Conservation (phyloP, 2,797 vertebrate genomes). For the Galagoides demidoff region DNA sequence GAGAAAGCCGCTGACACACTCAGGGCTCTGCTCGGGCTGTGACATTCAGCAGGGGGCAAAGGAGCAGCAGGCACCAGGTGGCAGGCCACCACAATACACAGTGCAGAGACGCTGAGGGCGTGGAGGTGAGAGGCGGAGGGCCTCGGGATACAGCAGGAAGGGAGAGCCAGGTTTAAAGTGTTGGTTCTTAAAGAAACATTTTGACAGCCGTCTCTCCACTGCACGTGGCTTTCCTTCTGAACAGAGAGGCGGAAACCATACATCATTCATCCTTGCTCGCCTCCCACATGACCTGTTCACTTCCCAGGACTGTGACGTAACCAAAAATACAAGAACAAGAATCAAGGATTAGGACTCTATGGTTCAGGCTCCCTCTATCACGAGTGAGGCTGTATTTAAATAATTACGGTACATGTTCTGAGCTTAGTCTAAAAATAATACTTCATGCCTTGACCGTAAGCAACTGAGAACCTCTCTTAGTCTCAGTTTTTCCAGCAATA, state of each 20-base stretch:
- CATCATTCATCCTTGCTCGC: too few species aligned
- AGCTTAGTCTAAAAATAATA: not conserved
- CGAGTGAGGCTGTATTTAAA: not conserved
- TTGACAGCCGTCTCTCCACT: not conserved
- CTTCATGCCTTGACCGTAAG: not conserved
- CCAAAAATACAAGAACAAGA: not conserved
- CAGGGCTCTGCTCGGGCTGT: not conserved
- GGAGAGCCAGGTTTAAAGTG: not conserved
- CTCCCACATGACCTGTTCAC: not conserved
- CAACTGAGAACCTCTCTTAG: not conserved
- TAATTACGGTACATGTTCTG: not conserved
- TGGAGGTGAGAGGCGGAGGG: not conserved
- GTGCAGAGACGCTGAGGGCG: not conserved
- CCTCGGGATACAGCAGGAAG: not conserved
- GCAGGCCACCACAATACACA: not conserved
- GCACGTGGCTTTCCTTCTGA: not conserved
- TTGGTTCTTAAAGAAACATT: not conserved
- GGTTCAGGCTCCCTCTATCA: not conserved
- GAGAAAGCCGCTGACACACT: not conserved
- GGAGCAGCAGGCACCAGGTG: not conserved
- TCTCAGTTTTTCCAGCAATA: slow-evolving; percentile 16
- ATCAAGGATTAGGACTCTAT: not conserved
- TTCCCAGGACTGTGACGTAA: not conserved
- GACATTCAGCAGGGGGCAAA: not conserved
- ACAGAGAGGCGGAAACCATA: not conserved